phyloP scores from a whole-genome alignment of 2,797 vertebrate genomes.

The Tadarida brasiliensis region DNA sequence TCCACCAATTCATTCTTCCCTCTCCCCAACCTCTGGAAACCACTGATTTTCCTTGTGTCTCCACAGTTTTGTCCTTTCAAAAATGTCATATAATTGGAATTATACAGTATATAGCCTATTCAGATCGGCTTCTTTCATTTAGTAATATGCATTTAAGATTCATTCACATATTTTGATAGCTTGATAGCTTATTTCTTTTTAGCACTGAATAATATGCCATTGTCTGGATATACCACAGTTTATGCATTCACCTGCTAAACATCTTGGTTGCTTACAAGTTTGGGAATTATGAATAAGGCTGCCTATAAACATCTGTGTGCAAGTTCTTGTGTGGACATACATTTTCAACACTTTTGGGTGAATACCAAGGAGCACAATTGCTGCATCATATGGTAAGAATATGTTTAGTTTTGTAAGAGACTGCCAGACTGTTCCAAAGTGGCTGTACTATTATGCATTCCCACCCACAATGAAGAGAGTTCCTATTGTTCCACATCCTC shows the following conservation, averaged over 20 bases:
- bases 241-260: neutral
- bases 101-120: neutral
- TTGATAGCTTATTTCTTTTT: neutral
- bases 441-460: neutral
- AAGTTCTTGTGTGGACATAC: neutral
- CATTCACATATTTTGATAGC: neutral
- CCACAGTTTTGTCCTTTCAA: constrained; percentile 7
- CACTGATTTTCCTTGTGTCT: neutral
- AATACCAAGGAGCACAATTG: neutral
- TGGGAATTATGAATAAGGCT: neutral
- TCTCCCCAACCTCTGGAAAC: neutral
- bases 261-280: neutral
- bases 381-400: neutral
- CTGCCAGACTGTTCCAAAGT: neutral
- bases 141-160: neutral
- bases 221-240: neutral
- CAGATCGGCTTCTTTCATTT: neutral
- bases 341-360: neutral
- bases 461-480: neutral
- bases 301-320: neutral
- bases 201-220: neutral
- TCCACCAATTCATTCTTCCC: neutral
- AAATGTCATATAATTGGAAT: neutral
- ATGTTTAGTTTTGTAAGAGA: neutral
- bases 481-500: no score